Conservation (phyloP, 2,888 invertebrate genomes). For the Hololepta plana region DNA sequence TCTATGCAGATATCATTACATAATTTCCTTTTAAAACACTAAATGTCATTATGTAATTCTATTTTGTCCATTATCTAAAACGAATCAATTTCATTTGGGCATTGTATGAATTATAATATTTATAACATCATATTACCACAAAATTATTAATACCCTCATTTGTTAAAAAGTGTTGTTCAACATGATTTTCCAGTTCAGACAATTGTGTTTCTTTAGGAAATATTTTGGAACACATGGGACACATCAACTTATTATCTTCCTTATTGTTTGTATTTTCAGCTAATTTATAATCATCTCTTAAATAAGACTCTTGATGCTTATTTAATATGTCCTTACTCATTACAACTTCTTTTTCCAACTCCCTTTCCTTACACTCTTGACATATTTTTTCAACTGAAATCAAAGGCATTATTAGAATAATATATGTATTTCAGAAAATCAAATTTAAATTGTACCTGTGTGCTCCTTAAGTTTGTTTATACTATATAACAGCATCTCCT, state of each 20-base stretch:
- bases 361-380: constrained; percentile 11
- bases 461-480: constrained; percentile 33
- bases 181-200: constrained; percentile 52
- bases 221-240: constrained; percentile 55
- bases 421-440: background rate
- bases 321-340: constrained; percentile 9
- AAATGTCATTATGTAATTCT: background rate
- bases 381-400: constrained; percentile 35
- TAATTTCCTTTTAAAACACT: no score
- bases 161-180: constrained; percentile 50
- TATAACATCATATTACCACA: no score
- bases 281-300: constrained; percentile 1
- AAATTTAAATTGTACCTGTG: background rate
- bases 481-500: constrained; percentile 24
- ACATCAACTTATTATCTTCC: constrained; percentile 35
- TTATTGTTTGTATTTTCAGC: constrained; percentile 10
- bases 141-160: no score
- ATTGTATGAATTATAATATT: background rate
- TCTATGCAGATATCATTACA: no score
- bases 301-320: constrained; percentile 9
- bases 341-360: constrained; percentile 6
- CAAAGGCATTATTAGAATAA: constrained; percentile 6
- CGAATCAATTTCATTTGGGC: background rate
- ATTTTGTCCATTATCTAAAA: background rate
- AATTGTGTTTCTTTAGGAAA: constrained; percentile 40